A percentile compares a stretch with the other conserved stretches of the same genome.
phyloP scores from a whole-genome alignment of 2,797 vertebrate genomes.

The Selene dorsalis region DNA sequence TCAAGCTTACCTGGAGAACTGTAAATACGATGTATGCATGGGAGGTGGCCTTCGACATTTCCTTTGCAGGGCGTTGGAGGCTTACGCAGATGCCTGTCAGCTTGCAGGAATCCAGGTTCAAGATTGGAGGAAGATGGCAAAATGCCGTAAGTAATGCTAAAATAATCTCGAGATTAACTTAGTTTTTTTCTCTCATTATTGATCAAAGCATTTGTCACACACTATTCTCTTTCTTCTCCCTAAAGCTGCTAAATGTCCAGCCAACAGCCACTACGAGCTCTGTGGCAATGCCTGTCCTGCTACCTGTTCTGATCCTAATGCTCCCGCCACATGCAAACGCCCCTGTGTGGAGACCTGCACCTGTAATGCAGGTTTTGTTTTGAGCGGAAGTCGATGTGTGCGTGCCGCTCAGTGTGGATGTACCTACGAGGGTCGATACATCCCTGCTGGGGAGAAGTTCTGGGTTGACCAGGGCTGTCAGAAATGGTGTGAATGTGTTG shows the following conservation, averaged over 20 bases:
- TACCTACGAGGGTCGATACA: slow-evolving; percentile 67
- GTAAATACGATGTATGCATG: slow-evolving; percentile 77
- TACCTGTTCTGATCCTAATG: slow-evolving; percentile 75
- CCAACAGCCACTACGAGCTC: slow-evolving; percentile 81
- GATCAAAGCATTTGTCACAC: not conserved
- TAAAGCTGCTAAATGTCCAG: slow-evolving; percentile 76
- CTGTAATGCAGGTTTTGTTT: slow-evolving; percentile 78
- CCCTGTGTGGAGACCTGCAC: slow-evolving; percentile 80
- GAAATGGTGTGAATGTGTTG: slow-evolving; percentile 70
- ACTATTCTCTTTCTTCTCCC: slow-evolving; percentile 3
- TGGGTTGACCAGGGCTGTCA: slow-evolving; percentile 77
- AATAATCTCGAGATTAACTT: not conserved
- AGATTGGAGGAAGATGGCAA: slow-evolving; percentile 73
- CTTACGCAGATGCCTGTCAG: slow-evolving; percentile 73
- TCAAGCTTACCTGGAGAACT: slow-evolving; percentile 75
- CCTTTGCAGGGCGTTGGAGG: slow-evolving; percentile 72
- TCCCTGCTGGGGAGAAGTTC: slow-evolving; percentile 72
- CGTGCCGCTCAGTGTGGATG: slow-evolving; percentile 76
- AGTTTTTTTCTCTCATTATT: not conserved
- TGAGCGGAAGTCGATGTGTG: slow-evolving; percentile 74
- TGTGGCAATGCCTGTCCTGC: slow-evolving; percentile 83
- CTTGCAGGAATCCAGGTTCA: slow-evolving; percentile 56
- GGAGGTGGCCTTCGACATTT: slow-evolving; percentile 57
- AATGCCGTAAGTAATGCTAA: slow-evolving; percentile 76
- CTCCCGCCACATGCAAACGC: slow-evolving; percentile 71